Base-by-base conservation (phyloP, 2,888 invertebrate species). In the Electrophaes corylata region DNA sequence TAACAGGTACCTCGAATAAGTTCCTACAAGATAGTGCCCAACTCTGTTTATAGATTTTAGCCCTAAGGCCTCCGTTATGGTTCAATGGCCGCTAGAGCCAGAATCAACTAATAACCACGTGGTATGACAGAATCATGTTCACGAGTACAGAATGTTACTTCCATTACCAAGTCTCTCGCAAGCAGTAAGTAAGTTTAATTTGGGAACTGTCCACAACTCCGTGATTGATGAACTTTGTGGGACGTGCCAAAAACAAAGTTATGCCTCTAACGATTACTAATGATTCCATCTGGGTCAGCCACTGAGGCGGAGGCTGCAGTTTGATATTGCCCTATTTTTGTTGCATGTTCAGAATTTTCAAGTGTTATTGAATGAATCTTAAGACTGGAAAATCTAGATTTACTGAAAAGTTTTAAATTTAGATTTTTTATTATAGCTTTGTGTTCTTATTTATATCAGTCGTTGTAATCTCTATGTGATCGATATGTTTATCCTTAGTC, bases 231-330 rank as follows among this genome's bases (percentile, higher is more conserved):
- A 67, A 65, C 26, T 44, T 56, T 60, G 64, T 64, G 65, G 67
- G 68, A 71, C 68, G 50, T 61, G 70, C 47, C 50, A 47, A 57
- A 57, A 78, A 81, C 79, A 74, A 82, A 82, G 76, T 83, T 79
- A 66, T 67, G 60, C 65, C 63, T 68, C 74, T 83, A 82, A 83
- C 81, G 79, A 80, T 81, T 79, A 82, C 83, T 84, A 84, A 84
- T 83, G 81, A 82, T 79, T 69, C 71, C 68, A 72, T 71, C 61
- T 59, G 62, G 61, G 68, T 62, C 65, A 65, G 49, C 64, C 65
- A 33, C 31, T 26, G 59, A 64, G 63, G 8, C 18, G 18, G 10
- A 23, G 14, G 5, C 41, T 48, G 54, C 54, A 47, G 3, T 33
- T 39, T 20, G 18, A 44, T 19, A 12, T 4, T 18, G n/a, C 8